Evolutionary conservation across 1,140 invertebrate genomes (phyloP).

Genomic region (Drosophila lacertosa): DNA sequence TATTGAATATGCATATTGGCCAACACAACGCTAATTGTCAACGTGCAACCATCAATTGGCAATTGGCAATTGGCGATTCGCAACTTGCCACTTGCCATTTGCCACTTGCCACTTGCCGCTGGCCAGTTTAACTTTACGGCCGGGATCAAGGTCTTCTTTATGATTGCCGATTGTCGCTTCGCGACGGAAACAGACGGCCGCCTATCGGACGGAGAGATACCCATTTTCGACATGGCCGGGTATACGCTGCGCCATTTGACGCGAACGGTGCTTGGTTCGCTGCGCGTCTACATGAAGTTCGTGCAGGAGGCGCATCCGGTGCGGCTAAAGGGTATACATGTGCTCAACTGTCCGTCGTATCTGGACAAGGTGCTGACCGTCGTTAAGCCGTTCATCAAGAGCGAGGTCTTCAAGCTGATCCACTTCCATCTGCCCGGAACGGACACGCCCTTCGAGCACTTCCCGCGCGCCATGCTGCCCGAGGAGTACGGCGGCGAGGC

Average conservation of each 20-base stretch:
- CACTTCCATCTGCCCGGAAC: constrained; percentile 87
- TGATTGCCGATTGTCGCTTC: constrained; percentile 88
- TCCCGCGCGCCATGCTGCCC: constrained; percentile 87
- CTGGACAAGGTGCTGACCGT: constrained; percentile 87
- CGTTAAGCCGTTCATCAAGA: constrained; percentile 88
- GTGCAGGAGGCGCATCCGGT: constrained; percentile 91
- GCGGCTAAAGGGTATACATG: constrained; percentile 89
- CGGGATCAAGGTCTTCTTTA: constrained; percentile 88
- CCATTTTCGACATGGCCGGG: constrained; percentile 89
- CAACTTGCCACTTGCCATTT: constrained; percentile 1
- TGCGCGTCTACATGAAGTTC: constrained; percentile 89
- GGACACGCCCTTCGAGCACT: constrained; percentile 86
- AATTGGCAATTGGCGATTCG: neutral
- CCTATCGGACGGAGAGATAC: constrained; percentile 87
- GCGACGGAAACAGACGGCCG: constrained; percentile 71
- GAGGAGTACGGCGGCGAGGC: constrained; percentile 88
- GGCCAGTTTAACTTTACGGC: constrained; percentile 88
- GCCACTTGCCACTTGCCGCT: neutral
- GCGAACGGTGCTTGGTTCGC: constrained; percentile 86
- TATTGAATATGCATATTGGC: neutral
- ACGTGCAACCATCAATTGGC: constrained; percentile 7
- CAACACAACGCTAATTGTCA: neutral
- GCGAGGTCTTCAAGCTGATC: constrained; percentile 86
- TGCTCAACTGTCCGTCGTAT: constrained; percentile 88
- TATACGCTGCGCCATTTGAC: constrained; percentile 87